These are phyloP conservation scores for Lepidocyrtinus sp. DNA, from an alignment of 2,888 invertebrate genomes.

Conservation along the genomic window DNA sequence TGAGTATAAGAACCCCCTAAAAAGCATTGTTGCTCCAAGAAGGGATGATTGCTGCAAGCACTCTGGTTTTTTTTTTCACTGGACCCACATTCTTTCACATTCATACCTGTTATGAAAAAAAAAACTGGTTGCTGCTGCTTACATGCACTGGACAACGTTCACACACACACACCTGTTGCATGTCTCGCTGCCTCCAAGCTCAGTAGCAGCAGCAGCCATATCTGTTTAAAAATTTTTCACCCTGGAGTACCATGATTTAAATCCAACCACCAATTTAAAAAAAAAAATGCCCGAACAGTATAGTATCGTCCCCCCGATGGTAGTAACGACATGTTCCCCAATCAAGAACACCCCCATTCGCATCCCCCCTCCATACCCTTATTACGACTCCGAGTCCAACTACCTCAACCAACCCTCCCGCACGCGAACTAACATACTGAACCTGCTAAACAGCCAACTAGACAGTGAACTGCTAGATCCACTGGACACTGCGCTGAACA, in stretches of 20 bases:
- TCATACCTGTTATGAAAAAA: not conserved
- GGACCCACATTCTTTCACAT: not conserved
- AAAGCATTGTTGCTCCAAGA: too few relatives aligned
- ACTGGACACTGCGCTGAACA: not conserved
- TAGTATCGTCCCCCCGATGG: too few relatives aligned
- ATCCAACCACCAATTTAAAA: not conserved
- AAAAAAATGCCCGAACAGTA: conserved; percentile 39
- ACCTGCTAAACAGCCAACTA: not conserved
- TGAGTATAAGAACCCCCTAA: too few relatives aligned
- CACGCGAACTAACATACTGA: conserved; percentile 16
- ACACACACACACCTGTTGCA: conserved; percentile 36
- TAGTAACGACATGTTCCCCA: conserved; percentile 22
- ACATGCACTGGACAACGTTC: not conserved
- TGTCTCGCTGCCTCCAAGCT: not conserved
- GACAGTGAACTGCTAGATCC: not conserved
- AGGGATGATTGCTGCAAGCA: too few relatives aligned
- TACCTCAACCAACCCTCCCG: not conserved
- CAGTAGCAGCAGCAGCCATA: not conserved
- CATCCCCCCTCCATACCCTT: conserved; percentile 41
- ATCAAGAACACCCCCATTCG: conserved; percentile 37
- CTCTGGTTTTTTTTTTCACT: too few relatives aligned
- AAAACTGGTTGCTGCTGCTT: not conserved
- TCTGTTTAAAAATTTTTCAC: not conserved
- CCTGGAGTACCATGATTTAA: not conserved
- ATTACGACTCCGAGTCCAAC: conserved; percentile 31